These are phyloP conservation scores for Vesta saturnalis DNA, from an alignment of 2,888 invertebrate genomes.

Conservation along the genomic window DNA sequence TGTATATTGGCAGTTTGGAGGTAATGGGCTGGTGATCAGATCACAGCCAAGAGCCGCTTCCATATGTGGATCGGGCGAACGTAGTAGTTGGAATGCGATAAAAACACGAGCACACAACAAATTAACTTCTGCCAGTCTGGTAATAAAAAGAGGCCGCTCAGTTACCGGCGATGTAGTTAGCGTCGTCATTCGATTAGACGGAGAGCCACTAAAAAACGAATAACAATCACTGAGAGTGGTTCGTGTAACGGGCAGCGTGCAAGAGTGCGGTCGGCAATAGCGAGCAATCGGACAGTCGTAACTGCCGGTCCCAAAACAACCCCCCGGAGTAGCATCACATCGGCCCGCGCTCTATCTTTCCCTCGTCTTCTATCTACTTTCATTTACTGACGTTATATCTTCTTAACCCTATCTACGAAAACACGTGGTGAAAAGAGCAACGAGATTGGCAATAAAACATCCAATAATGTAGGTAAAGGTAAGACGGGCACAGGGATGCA, in stretches of 20 bases:
- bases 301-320: conserved; percentile 70
- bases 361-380: conserved; percentile 54
- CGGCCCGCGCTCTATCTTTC: conserved; percentile 49
- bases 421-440: conserved; percentile 52
- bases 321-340: conserved; percentile 66
- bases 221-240: conserved; percentile 57
- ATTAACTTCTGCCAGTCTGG: conserved; percentile 54
- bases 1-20: conserved; percentile 59
- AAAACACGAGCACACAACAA: conserved; percentile 58
- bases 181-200: conserved; percentile 58
- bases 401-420: conserved; percentile 51
- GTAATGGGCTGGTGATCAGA: conserved; percentile 55
- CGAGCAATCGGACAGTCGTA: conserved; percentile 71
- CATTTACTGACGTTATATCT: conserved; percentile 55
- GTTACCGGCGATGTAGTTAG: conserved; percentile 53
- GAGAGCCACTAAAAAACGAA: conserved; percentile 58
- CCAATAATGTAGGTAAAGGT: conserved; percentile 52
- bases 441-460: conserved; percentile 54
- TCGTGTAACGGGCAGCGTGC: conserved; percentile 48
- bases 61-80: conserved; percentile 46
- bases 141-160: conserved; percentile 50
- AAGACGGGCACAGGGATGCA: conserved; percentile 41
- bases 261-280: conserved; percentile 50
- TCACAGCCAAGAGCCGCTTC: conserved; percentile 46
- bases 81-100: conserved; percentile 51